Conservation (phyloP, 2,113 vertebrate species). For the Sciurus niger region DNA sequence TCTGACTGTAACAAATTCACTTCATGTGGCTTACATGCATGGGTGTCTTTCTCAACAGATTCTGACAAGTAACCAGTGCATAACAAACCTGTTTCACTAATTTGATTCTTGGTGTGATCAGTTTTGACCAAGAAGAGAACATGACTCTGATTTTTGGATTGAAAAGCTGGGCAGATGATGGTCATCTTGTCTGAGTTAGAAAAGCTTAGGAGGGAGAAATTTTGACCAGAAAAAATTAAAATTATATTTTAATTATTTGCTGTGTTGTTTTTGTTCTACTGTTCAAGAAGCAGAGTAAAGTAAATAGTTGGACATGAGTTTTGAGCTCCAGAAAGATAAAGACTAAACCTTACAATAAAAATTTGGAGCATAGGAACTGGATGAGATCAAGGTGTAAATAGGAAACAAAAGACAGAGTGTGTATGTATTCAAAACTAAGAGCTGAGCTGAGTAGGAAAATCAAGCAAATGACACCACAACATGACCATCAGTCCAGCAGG, state of each 20-base stretch:
- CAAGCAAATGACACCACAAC: not conserved
- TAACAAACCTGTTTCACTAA: not conserved
- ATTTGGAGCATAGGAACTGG: not conserved
- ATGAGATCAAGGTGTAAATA: not conserved
- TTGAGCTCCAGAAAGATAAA: not conserved
- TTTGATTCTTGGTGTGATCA: not conserved
- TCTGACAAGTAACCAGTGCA: not conserved
- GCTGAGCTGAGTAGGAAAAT: not conserved
- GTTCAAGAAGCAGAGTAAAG: not conserved
- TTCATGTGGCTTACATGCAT: not conserved
- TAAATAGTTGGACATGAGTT: not conserved
- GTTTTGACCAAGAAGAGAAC: not conserved
- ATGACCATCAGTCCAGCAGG: not conserved
- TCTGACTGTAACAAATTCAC: not conserved
- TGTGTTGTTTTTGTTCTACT: not conserved
- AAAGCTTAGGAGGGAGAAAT: not conserved
- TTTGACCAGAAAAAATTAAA: constrained; percentile 15
- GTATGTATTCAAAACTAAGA: constrained; percentile 1
- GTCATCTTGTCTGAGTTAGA: not conserved
- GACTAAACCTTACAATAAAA: not conserved
- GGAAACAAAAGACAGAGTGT: not conserved
- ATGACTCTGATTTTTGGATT: not conserved
- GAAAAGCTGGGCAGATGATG: not conserved
- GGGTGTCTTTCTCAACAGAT: not conserved
- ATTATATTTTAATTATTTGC: not conserved